phyloP scores from a whole-genome alignment of 2,888 invertebrate species.

The Odontomyia ornata region DNA sequence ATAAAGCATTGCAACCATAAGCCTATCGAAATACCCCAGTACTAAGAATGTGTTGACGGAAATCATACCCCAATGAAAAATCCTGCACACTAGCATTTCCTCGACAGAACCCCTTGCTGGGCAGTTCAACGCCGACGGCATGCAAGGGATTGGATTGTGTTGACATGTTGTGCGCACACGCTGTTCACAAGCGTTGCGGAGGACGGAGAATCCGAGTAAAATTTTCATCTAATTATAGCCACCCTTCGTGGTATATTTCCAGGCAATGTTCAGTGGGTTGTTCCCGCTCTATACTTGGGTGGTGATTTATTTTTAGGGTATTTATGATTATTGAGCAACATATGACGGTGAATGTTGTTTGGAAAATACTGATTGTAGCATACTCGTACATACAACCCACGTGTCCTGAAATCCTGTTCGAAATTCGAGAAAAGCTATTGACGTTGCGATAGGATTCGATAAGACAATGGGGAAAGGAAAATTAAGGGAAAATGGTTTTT shows the following conservation, averaged over 20 bases:
- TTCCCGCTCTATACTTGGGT: conserved; percentile 31
- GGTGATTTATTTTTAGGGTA: conserved; percentile 2
- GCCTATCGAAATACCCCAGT: no score
- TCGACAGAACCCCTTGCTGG: no score
- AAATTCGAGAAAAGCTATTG: conserved; percentile 63
- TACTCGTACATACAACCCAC: background rate
- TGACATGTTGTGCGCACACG: no score
- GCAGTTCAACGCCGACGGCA: no score
- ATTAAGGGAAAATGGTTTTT: conserved; percentile 43
- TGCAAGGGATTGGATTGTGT: no score
- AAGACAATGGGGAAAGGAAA: conserved; percentile 42
- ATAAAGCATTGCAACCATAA: no score
- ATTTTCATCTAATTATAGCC: background rate
- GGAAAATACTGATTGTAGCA: no score
- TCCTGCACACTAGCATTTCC: no score
- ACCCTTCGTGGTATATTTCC: background rate
- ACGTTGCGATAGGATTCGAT: conserved; percentile 53
- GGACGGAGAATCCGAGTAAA: background rate
- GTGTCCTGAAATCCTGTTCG: conserved; percentile 59
- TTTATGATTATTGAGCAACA: background rate
- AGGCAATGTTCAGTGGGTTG: conserved; percentile 8
- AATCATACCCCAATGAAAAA: no score
- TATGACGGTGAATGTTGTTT: no score
- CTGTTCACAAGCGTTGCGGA: no score
- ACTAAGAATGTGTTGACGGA: no score